Evolutionary conservation across 2,888 invertebrate species (phyloP).

Genomic region (Tenthredo distinguenda): DNA sequence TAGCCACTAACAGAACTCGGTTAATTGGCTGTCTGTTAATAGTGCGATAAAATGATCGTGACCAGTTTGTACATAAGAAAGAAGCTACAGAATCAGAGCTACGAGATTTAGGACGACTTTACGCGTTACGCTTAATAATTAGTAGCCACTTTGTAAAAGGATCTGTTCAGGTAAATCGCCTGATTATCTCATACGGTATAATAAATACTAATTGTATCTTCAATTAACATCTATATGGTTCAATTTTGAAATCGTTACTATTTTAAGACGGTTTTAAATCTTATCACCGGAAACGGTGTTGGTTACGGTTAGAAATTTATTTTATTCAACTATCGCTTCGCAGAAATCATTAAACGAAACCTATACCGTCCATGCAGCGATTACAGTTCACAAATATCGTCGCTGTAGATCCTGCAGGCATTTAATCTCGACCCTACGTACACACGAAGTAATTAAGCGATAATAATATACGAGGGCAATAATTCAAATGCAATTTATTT

Average conservation of each 20-base stretch:
- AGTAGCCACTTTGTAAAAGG: conserved; percentile 29
- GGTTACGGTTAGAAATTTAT: neutral
- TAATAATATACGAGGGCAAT: neutral
- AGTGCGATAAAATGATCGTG: neutral
- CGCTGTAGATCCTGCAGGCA: neutral
- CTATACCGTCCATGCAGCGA: neutral
- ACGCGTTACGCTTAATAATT: conserved; percentile 9
- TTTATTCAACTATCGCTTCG: neutral
- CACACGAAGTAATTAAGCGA: neutral
- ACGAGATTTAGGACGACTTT: neutral
- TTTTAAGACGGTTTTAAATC: neutral
- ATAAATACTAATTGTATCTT: conserved; percentile 19
- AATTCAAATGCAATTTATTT: neutral
- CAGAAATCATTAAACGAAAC: neutral
- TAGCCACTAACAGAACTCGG: neutral
- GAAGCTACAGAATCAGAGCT: neutral
- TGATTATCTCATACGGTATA: neutral
- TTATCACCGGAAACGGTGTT: conserved; percentile 18
- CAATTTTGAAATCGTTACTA: conserved; percentile 8
- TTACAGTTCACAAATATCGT: neutral
- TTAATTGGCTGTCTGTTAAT: neutral
- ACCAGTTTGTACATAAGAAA: neutral
- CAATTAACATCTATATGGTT: conserved; percentile 31
- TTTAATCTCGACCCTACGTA: neutral
- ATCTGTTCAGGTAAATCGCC: neutral